Percentiles rank a stretch among this genome's conserved stretches.
Evolutionary conservation across 2,888 invertebrate species (phyloP).

Genomic region (Hypsopygia costalis): DNA sequence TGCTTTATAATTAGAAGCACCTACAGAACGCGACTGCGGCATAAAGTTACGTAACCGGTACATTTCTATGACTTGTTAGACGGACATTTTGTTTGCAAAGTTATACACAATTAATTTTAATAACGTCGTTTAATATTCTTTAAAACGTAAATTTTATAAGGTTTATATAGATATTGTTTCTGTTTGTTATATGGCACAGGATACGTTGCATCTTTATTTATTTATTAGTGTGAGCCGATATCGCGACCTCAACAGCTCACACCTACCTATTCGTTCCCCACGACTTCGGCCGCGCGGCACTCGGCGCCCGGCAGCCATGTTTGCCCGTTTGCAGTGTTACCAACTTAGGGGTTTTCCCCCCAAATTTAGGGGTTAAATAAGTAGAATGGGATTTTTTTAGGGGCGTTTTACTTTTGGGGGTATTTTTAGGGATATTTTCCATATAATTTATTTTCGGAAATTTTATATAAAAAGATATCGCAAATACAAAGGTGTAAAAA

Average conservation of each 20-base stretch:
- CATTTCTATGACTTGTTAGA: not conserved
- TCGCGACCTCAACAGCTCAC: constrained; percentile 44
- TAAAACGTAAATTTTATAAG: not conserved
- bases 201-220: constrained; percentile 50
- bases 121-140: not conserved
- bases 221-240: constrained; percentile 57
- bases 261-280: constrained; percentile 65
- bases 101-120: not conserved
- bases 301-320: constrained; percentile 70
- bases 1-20: not conserved
- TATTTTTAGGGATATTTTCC: no score
- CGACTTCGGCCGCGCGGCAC: constrained; percentile 23
- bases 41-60: not conserved
- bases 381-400: no score
- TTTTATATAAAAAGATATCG: no score
- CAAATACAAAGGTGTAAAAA: no score
- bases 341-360: no score
- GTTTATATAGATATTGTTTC: not conserved
- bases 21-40: not conserved
- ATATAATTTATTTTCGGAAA: no score
- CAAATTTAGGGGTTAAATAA: no score
- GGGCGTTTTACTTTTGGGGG: no score
- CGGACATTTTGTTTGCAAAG: not conserved
- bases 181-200: constrained; percentile 7
- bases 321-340: no score